A percentile compares a stretch with the other conserved stretches of the same genome.
phyloP scores from a whole-genome alignment of 2,797 vertebrate species.

The Chelonia mydas region DNA sequence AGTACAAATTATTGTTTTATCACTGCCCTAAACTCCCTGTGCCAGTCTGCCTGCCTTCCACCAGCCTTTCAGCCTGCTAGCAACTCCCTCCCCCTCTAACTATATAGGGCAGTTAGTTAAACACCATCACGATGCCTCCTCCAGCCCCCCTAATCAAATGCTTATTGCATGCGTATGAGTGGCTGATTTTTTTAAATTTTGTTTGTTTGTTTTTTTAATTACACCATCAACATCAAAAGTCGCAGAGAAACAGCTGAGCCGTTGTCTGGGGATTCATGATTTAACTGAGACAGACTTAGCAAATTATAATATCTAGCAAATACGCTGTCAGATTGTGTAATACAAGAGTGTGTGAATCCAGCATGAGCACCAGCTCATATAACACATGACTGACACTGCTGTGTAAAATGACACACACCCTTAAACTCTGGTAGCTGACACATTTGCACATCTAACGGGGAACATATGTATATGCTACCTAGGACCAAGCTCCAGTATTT shows the following conservation, averaged over 20 bases:
- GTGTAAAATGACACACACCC: not conserved
- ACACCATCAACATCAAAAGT: accelerated
- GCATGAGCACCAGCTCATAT: not conserved
- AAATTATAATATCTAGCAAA: not conserved
- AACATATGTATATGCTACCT: not conserved
- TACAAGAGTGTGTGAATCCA: not conserved
- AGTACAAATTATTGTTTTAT: not conserved
- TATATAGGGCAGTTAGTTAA: not conserved
- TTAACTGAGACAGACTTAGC: not conserved
- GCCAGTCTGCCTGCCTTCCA: not conserved
- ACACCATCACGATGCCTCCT: not conserved
- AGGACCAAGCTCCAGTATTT: not conserved
- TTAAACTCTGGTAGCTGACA: not conserved
- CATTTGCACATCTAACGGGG: not conserved
- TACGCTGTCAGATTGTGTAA: not conserved
- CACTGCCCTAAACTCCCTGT: not conserved
- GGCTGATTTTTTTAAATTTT: not conserved
- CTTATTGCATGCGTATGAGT: not conserved
- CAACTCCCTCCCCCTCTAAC: not conserved
- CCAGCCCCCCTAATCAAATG: not conserved
- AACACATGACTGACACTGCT: not conserved
- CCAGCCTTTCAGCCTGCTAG: not conserved
- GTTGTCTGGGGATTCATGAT: not conserved
- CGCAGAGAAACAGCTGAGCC: not conserved
- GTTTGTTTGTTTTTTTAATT: not conserved